These are phyloP conservation scores for Tetragnatha montana DNA, from an alignment of 2,888 invertebrate species.

Conservation along the genomic window DNA sequence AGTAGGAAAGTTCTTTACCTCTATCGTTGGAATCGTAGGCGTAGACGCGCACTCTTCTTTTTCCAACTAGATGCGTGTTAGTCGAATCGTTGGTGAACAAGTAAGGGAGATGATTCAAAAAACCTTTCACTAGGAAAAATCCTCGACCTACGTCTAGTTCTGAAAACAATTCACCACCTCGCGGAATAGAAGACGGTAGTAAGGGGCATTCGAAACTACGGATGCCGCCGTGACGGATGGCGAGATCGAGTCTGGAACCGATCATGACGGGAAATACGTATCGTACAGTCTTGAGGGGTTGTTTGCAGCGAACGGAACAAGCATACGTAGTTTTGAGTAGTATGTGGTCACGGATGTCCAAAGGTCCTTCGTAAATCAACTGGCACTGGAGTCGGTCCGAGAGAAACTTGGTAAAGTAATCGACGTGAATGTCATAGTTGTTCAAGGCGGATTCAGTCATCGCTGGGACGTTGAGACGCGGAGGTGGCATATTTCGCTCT, in stretches of 20 bases:
- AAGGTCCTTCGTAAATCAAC: slow-evolving; percentile 9
- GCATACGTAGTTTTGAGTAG: background rate
- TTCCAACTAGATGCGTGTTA: background rate
- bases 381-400: background rate
- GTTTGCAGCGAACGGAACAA: background rate
- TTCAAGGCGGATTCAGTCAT: slow-evolving; percentile 4
- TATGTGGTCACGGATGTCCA: slow-evolving; percentile 20
- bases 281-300: background rate
- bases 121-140: background rate
- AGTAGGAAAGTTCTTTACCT: slow-evolving; percentile 16
- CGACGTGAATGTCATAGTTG: slow-evolving; percentile 16
- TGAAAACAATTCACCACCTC: background rate
- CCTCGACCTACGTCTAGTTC: background rate
- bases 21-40: slow-evolving; percentile 12
- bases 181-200: background rate
- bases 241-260: slow-evolving; percentile 17
- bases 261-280: slow-evolving; percentile 36
- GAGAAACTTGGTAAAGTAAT: background rate
- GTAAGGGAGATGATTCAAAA: background rate
- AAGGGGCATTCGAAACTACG: background rate
- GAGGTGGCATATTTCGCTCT: slow-evolving; percentile 11
- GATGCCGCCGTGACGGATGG: background rate
- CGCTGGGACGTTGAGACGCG: background rate
- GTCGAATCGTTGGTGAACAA: slow-evolving; percentile 35
- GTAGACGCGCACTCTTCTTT: slow-evolving; percentile 2